Evolutionary conservation across 2,888 invertebrate species (phyloP), one percentile per base, ranked within the genome.

Genomic region (Chesias legatella): DNA sequence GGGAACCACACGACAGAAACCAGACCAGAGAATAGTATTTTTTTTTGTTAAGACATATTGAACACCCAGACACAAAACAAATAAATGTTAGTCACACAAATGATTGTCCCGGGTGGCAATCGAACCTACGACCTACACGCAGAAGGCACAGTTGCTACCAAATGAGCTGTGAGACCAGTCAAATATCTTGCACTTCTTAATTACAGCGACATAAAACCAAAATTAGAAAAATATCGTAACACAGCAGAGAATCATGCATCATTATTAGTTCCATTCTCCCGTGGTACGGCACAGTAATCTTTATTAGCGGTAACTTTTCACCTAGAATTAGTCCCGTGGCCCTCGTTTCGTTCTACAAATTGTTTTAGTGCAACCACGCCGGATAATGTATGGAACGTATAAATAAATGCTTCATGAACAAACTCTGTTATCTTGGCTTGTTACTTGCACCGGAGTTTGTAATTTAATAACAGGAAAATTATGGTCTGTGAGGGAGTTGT

Each of bases 231-330:
- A 17, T 17, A 5, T 17, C 3, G 13, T 17, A 17, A 17, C 5
- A 17, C 13, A 17, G 13, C 5, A 17, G 13, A 17, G 45, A 40
- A 42, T 9, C 45, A 52, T 52, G 41, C 48, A 56, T 56, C 51
- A 54, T 56, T 17, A 52, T 51, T 56, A 52, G 41, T 32, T 41
- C 51, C 10, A 50, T 40, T 40, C 53, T 53, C 49, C 34, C 31
- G 43, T 37, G 53, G 34, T 48, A 48, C 35, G 36, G 22, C 38
- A 17, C 34, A 55, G 58, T 69, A 66, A 69, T 69, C 67, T 71
- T 72, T 72, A 73, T 73, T 68, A 70, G 69, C 53, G 48, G 53
- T 59, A 71, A 72, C 65, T 73, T 74, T 67, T 66, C 69, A 58
- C 60, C 43, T 52, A 44, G 40, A 61, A 73, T 68, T 66, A 63